Conservation (phyloP, 1,140 invertebrate genomes). For the Stegodyphus dumicola region DNA sequence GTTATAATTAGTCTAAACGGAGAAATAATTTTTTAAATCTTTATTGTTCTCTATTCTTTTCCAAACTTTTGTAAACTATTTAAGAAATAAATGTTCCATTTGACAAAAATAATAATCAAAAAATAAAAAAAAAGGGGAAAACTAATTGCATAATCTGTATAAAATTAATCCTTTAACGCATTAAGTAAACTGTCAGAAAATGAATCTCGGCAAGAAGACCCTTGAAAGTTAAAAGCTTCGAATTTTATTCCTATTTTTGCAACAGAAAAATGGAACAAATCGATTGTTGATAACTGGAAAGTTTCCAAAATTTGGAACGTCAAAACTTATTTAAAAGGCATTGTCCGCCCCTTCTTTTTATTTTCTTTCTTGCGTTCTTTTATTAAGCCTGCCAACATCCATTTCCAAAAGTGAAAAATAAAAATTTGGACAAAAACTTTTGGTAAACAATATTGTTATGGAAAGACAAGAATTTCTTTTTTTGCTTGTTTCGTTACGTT, state of each 20-base stretch:
- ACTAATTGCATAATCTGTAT: background rate
- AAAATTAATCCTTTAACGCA: background rate
- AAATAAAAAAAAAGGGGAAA: background rate
- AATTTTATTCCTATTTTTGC: background rate
- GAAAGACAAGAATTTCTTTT: background rate
- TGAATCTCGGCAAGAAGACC: background rate
- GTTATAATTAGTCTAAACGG: no score
- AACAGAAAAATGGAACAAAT: background rate
- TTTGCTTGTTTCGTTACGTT: background rate
- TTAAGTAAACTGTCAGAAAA: background rate
- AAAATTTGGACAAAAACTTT: background rate
- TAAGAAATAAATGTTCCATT: no score
- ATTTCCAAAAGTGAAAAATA: background rate
- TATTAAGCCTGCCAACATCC: background rate
- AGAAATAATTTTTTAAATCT: no score
- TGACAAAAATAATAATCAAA: no score
- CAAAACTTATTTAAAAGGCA: background rate
- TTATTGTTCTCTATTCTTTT: no score
- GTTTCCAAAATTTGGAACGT: background rate
- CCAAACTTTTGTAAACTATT: no score
- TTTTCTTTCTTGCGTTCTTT: background rate
- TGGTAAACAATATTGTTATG: conserved; percentile 1
- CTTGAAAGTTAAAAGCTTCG: background rate
- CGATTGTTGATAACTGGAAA: background rate
- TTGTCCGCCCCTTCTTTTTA: background rate